Percentiles rank a stretch among this genome's conserved stretches.
Evolutionary conservation across 2,888 invertebrate species (phyloP).

Genomic region (Drosophila koepferae): DNA sequence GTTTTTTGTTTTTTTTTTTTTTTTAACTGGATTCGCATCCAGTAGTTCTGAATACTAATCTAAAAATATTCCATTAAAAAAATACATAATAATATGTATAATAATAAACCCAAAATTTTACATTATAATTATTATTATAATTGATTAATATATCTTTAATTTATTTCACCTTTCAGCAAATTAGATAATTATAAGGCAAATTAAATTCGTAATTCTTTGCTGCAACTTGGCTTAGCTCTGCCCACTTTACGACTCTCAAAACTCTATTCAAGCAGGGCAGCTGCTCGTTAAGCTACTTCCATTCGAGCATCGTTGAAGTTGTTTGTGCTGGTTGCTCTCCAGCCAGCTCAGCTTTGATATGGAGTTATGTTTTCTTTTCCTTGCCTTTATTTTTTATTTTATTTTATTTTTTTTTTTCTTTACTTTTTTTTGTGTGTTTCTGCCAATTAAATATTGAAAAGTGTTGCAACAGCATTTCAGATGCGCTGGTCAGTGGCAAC

Average conservation of each 20-base stretch:
- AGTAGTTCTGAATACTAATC: no score
- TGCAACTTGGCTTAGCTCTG: background rate
- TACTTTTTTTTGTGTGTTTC: slow-evolving; percentile 4
- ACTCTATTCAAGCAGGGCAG: background rate
- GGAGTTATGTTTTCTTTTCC: background rate
- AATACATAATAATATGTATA: no score
- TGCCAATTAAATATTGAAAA: slow-evolving; percentile 71
- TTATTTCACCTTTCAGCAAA: background rate
- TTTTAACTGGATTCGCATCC: no score
- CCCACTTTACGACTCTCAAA: background rate
- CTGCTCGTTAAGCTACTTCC: background rate
- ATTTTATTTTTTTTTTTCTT: background rate
- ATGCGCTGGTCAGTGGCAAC: slow-evolving; percentile 3
- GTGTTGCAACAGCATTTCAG: slow-evolving; percentile 18
- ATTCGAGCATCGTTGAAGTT: background rate
- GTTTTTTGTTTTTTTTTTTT: no score
- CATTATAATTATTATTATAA: no score
- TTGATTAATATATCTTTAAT: background rate
- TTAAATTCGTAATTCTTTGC: no score
- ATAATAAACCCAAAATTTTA: no score
- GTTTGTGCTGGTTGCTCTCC: slow-evolving; percentile 3
- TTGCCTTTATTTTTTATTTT: background rate
- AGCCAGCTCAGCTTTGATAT: slow-evolving; percentile 6
- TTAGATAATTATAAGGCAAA: no score
- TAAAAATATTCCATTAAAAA: no score